These are phyloP conservation scores for Sphyrna mokarran DNA, from an alignment of 2,113 vertebrate species.

Conservation along the genomic window DNA sequence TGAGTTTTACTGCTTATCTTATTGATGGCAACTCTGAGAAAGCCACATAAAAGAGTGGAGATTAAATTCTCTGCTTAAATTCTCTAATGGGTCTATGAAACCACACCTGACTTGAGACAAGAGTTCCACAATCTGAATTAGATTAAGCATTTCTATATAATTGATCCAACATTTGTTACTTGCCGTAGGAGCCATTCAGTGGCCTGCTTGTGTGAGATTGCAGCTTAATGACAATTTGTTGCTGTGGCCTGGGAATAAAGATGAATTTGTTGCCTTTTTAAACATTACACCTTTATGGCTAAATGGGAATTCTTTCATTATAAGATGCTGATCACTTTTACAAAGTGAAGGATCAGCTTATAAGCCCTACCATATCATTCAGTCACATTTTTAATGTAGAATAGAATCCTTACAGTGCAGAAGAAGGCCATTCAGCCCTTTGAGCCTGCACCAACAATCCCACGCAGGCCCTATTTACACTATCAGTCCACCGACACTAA, in stretches of 20 bases:
- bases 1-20: not conserved
- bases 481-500: too few relatives aligned
- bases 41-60: too few relatives aligned
- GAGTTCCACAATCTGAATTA: not conserved
- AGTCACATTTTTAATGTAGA: not conserved
- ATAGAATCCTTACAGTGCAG: too few relatives aligned
- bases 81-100: too few relatives aligned
- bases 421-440: too few relatives aligned
- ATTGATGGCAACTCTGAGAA: too few relatives aligned
- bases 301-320: not conserved
- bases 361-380: not conserved
- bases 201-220: not conserved
- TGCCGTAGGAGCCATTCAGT: too few relatives aligned
- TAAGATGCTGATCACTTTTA: not conserved
- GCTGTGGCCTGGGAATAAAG: not conserved
- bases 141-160: not conserved
- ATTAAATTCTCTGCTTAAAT: too few relatives aligned
- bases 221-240: not conserved
- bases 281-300: not conserved
- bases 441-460: too few relatives aligned
- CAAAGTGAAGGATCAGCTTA: not conserved
- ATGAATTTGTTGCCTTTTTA: not conserved
- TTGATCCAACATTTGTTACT: not conserved
- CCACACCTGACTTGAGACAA: not conserved
- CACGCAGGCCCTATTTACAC: too few relatives aligned